A percentile compares a stretch with the other conserved stretches of the same genome.
These are phyloP conservation scores for Ardeotis arabs DNA, from an alignment of 2,113 vertebrate genomes.

Conservation along the genomic window DNA sequence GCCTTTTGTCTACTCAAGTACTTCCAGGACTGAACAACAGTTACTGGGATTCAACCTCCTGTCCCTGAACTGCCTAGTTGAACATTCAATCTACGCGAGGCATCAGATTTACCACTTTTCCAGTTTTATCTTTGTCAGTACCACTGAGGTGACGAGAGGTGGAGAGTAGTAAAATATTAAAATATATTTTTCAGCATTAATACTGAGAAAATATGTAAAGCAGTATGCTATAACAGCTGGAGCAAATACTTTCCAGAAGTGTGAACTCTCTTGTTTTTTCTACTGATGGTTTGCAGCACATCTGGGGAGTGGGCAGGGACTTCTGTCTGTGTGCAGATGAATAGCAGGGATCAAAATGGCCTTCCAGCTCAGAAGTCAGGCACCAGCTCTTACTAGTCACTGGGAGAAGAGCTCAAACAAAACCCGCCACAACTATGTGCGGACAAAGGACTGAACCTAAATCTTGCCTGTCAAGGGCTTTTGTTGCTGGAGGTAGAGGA, in stretches of 20 bases:
- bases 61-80: not conserved
- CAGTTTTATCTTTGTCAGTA: not conserved
- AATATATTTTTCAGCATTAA: not conserved
- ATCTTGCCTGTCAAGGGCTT: not conserved
- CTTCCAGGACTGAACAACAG: not conserved
- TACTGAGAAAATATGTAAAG: not conserved
- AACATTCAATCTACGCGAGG: fast-evolving
- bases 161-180: not conserved
- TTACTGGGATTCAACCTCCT: not conserved
- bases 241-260: not conserved
- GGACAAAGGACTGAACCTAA: not conserved
- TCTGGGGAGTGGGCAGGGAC: not conserved
- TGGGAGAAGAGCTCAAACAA: not conserved
- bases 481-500: not conserved
- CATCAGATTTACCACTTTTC: not conserved
- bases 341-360: not conserved
- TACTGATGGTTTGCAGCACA: not conserved
- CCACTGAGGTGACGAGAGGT: not conserved
- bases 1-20: not conserved
- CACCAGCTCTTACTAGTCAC: not conserved
- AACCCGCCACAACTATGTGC: fast-evolving
- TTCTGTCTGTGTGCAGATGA: not conserved
- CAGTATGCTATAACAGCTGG: not conserved
- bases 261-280: not conserved
- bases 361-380: not conserved